Conservation (phyloP, 2,797 vertebrate species). For the Sitta carolinensis region DNA sequence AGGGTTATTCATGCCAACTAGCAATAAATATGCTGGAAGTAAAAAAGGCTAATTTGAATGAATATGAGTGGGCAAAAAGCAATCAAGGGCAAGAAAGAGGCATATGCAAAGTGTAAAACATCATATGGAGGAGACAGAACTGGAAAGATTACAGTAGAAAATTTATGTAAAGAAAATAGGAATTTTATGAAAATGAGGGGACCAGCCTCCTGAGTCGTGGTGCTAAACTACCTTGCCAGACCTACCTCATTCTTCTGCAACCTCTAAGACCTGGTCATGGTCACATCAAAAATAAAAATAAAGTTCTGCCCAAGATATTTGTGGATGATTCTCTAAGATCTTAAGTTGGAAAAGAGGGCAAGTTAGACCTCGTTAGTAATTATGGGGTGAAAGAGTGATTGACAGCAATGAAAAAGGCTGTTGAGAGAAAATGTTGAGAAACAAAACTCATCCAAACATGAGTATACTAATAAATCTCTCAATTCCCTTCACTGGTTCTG, state of each 20-base stretch:
- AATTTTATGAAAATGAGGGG: background rate
- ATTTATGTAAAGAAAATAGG: background rate
- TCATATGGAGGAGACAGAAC: slow-evolving; percentile 10
- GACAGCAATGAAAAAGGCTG: background rate
- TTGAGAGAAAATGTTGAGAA: background rate
- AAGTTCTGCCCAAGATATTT: background rate
- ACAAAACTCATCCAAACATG: background rate
- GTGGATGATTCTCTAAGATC: background rate
- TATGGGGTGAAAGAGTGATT: background rate
- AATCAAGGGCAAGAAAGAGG: slow-evolving; percentile 70
- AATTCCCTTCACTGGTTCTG: fast-evolving
- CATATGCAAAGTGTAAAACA: slow-evolving; percentile 56
- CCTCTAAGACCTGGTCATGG: background rate
- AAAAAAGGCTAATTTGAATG: slow-evolving; percentile 64
- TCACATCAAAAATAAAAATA: background rate
- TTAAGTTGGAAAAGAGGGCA: background rate
- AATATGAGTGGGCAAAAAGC: slow-evolving; percentile 59
- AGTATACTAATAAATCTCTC: background rate
- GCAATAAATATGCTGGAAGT: slow-evolving; percentile 67
- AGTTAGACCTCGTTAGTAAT: background rate
- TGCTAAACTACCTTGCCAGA: background rate
- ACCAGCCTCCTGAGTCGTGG: background rate
- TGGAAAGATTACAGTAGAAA: slow-evolving; percentile 43
- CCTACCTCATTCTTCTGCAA: background rate
- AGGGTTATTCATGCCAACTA: slow-evolving; percentile 62